These are phyloP conservation scores for Sigmodon hispidus DNA, from an alignment of 2,113 vertebrate genomes.

Conservation along the genomic window DNA sequence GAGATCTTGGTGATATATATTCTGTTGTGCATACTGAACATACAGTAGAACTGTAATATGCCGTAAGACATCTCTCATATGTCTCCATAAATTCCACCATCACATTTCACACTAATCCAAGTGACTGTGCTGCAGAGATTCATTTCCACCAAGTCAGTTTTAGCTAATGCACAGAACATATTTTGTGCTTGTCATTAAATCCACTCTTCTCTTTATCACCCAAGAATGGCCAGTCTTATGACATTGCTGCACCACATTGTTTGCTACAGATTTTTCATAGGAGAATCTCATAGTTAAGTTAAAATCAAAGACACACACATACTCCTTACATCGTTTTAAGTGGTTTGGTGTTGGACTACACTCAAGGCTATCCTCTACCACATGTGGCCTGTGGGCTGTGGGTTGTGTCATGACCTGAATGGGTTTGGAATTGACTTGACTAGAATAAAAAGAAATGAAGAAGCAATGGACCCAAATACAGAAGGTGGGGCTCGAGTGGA, in stretches of 20 bases:
- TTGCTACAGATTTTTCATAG: neutral
- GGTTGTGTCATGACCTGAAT: neutral
- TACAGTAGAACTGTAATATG: neutral
- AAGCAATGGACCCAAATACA: neutral
- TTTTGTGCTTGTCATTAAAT: neutral
- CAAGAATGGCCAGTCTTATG: neutral
- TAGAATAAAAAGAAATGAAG: neutral
- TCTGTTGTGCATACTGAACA: neutral
- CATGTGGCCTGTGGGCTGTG: neutral
- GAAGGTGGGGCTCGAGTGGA: neutral
- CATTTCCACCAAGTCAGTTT: neutral
- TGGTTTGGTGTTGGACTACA: neutral
- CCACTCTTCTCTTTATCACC: neutral
- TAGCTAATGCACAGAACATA: neutral
- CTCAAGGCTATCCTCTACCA: neutral
- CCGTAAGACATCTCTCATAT: neutral
- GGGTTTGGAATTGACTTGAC: neutral
- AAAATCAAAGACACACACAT: neutral
- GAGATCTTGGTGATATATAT: neutral
- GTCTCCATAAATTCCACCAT: neutral
- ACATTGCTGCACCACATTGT: neutral
- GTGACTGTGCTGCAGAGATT: neutral
- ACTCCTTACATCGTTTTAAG: neutral
- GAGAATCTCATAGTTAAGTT: neutral
- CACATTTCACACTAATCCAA: neutral